A percentile compares a stretch with the other conserved stretches of the same genome.
Conservation (phyloP, 2,113 vertebrate genomes). For the Dicrurus megarhynchus region DNA sequence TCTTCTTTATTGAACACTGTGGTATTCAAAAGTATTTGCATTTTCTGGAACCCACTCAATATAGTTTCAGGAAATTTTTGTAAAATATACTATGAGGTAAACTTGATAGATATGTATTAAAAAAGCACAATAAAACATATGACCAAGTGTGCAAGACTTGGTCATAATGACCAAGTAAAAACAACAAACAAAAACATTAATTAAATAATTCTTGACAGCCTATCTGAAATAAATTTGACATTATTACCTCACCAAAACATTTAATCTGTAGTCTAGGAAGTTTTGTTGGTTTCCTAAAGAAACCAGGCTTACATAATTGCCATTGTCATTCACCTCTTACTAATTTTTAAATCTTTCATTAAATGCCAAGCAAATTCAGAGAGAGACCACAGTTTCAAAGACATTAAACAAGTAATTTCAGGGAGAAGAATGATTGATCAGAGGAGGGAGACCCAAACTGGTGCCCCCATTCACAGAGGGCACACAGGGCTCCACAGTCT, state of each 20-base stretch:
- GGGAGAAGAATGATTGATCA: not conserved
- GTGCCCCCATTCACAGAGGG: not conserved
- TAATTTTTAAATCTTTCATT: not conserved
- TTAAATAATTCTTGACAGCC: not conserved
- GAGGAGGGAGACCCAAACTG: not conserved
- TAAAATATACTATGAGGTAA: not conserved
- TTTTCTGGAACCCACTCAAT: not conserved
- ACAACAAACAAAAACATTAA: not conserved
- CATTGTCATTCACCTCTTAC: not conserved
- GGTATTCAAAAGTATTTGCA: not conserved
- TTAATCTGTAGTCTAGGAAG: not conserved
- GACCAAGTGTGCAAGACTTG: not conserved
- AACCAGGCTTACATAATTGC: not conserved
- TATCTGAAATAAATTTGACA: not conserved
- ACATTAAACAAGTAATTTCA: not conserved
- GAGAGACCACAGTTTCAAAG: not conserved
- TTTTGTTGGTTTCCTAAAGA: not conserved
- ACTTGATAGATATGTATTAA: not conserved
- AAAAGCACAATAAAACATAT: not conserved
- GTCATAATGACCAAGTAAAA: not conserved
- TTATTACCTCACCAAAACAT: not conserved
- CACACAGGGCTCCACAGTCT: rapidly evolving
- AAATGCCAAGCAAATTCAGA: not conserved
- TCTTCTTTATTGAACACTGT: not conserved
- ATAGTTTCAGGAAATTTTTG: not conserved